A percentile compares a stretch with the other conserved stretches of the same genome.
These are phyloP conservation scores for Amblyteles armatorius DNA, from an alignment of 2,888 invertebrate genomes.

Conservation along the genomic window DNA sequence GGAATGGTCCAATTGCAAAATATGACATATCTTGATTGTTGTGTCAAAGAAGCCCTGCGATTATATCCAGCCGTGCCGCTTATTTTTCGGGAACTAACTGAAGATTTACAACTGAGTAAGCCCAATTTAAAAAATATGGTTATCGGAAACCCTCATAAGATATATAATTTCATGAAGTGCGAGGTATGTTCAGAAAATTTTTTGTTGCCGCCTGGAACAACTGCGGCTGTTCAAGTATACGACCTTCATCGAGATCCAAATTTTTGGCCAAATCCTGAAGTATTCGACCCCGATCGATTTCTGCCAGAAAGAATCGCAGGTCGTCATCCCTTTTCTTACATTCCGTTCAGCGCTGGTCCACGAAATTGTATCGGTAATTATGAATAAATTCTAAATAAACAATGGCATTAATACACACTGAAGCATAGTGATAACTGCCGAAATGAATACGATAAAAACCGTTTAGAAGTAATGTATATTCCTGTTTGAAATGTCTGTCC, in stretches of 20 bases:
- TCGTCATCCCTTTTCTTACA: constrained; percentile 88
- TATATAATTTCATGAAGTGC: background rate
- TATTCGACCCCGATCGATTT: constrained; percentile 89
- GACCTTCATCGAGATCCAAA: constrained; percentile 88
- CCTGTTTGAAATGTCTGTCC: too few species aligned
- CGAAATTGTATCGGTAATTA: constrained; percentile 88
- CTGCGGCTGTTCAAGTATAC: constrained; percentile 86
- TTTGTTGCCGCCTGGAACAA: constrained; percentile 85
- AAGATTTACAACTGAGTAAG: constrained; percentile 84
- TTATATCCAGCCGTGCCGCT: constrained; percentile 89
- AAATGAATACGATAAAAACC: background rate
- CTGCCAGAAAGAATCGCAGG: constrained; percentile 85
- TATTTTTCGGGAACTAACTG: constrained; percentile 86
- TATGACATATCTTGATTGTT: constrained; percentile 89
- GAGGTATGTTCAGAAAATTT: constrained; percentile 83
- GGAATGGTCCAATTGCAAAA: constrained; percentile 87
- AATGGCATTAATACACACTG: background rate
- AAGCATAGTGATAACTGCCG: background rate
- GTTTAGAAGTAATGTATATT: too few species aligned
- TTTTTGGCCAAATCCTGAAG: constrained; percentile 88
- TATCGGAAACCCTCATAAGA: background rate
- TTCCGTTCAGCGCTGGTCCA: constrained; percentile 90
- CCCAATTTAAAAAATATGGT: background rate
- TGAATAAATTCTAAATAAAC: background rate
- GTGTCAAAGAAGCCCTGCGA: constrained; percentile 89